Base-by-base conservation (phyloP, 2,113 vertebrate species). In the Montifringilla adamsi region DNA sequence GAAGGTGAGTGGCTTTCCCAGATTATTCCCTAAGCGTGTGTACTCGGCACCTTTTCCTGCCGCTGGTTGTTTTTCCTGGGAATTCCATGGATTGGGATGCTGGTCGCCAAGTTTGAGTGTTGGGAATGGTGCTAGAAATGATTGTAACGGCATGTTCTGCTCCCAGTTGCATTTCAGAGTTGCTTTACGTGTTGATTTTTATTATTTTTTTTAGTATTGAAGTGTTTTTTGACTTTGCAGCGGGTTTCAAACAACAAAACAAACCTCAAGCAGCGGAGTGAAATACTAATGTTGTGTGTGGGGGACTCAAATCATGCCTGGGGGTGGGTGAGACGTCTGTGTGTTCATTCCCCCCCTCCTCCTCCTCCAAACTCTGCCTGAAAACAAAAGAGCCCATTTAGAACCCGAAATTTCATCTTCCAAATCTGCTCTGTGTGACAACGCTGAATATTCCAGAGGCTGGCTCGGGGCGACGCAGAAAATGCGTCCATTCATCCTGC, bases 1-100 rank as follows among this genome's bases (percentile, higher is more conserved):
- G 96, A 98, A 99, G 99, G 99, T 99, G 98, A 99, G 99, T 99
- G 97, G 86, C 96, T 98, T 97, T 98, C 95, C 84, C 52, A 97
- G 97, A 94, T 98, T 97, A 86, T 96, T 94, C 95, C 97, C 75
- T 95, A 95, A 64, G 16, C 23, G 80, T 89, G 85, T 83, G 90
- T 94, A 30, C 88, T 82, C 84, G 60, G 92, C 90, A 58, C 68
- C 90, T 92, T 90, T 66, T 8, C 39, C 92, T 28, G 70, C 62
- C 3, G 9, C 67, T 5, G 26, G 1, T 50, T 22, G 67, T 50
- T 52, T 33, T 5, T 11, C 60, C 5, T 1, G 87, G 60, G 28
- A 67, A 44, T 46, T 22, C 53, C 1, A 0, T 35, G 87, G 30
- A 62, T 89, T 53, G 78, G 63, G 70, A 13, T 50, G 78, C 53